phyloP scores from a whole-genome alignment of 2,888 invertebrate species.

The Folsomia candida region DNA sequence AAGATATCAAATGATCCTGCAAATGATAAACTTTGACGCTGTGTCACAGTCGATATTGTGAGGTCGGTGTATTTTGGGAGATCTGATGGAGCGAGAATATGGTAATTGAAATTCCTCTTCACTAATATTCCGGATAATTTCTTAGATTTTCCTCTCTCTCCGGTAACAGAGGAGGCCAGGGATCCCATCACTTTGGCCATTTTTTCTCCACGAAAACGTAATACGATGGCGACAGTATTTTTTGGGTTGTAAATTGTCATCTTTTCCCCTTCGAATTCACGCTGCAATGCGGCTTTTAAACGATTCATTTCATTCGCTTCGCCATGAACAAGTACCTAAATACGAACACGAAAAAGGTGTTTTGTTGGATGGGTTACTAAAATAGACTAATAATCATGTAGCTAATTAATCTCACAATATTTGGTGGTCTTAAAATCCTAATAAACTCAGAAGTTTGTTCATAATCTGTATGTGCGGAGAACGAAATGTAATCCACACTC shows the following conservation, averaged over 20 bases:
- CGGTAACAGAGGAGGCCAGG: constrained; percentile 65
- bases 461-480: constrained; percentile 98
- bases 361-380: not conserved
- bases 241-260: constrained; percentile 92
- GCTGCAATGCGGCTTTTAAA: constrained; percentile 85
- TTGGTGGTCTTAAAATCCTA: constrained; percentile 86
- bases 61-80: constrained; percentile 94
- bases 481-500: constrained; percentile 98
- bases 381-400: too few relatives aligned
- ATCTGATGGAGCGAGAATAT: constrained; percentile 86
- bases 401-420: constrained; percentile 79
- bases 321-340: constrained; percentile 90
- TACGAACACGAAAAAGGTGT: not conserved
- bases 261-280: constrained; percentile 80
- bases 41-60: constrained; percentile 87
- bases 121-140: constrained; percentile 88
- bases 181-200: constrained; percentile 97
- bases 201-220: constrained; percentile 95
- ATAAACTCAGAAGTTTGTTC: constrained; percentile 98
- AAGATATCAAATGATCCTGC: constrained; percentile 56
- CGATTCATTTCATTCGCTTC: constrained; percentile 99
- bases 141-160: constrained; percentile 73
- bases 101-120: constrained; percentile 97
- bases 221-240: constrained; percentile 88
- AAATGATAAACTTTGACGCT: constrained; percentile 83